Evolutionary conservation across 2,888 invertebrate genomes (phyloP).

Genomic region (Drosophila buzzatii): DNA sequence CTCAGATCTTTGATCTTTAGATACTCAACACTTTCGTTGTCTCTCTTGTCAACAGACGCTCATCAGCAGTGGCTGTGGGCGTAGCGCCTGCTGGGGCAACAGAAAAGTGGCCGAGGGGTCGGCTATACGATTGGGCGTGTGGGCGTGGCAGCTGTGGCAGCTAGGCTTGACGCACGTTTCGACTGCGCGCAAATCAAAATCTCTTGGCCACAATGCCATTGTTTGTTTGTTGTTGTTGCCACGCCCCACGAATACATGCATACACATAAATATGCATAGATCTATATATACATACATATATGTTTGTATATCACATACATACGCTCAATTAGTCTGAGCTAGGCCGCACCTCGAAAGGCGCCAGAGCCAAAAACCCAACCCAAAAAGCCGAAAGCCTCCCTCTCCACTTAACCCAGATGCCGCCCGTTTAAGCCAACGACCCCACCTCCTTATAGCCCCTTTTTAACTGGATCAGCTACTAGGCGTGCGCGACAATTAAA

Average conservation of each 20-base stretch:
- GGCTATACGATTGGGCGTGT: not conserved
- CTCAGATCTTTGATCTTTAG: no score
- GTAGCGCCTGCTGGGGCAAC: not conserved
- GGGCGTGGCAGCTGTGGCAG: slow-evolving; percentile 3
- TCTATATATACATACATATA: not conserved
- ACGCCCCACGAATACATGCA: slow-evolving; percentile 26
- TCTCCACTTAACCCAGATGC: not conserved
- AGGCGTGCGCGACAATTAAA: slow-evolving; percentile 50
- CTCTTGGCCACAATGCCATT: slow-evolving; percentile 58
- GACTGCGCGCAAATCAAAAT: slow-evolving; percentile 19
- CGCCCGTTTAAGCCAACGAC: not conserved
- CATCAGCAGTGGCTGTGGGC: slow-evolving; percentile 6
- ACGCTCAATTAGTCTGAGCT: slow-evolving; percentile 63
- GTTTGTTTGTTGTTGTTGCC: slow-evolving; percentile 37
- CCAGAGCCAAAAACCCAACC: slow-evolving; percentile 15
- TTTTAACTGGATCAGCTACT: slow-evolving; percentile 32
- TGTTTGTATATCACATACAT: slow-evolving; percentile 32
- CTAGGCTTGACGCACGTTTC: slow-evolving; percentile 41
- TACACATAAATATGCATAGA: no score
- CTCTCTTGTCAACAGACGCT: slow-evolving; percentile 48
- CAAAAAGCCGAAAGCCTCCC: slow-evolving; percentile 10
- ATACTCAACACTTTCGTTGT: slow-evolving; percentile 35
- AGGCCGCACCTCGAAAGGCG: slow-evolving; percentile 58
- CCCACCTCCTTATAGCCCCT: not conserved
- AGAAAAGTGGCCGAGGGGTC: not conserved